Percentiles rank a stretch among this genome's conserved stretches.
Conservation (phyloP, 2,113 vertebrate genomes). For the Pleuronectes platessa region DNA sequence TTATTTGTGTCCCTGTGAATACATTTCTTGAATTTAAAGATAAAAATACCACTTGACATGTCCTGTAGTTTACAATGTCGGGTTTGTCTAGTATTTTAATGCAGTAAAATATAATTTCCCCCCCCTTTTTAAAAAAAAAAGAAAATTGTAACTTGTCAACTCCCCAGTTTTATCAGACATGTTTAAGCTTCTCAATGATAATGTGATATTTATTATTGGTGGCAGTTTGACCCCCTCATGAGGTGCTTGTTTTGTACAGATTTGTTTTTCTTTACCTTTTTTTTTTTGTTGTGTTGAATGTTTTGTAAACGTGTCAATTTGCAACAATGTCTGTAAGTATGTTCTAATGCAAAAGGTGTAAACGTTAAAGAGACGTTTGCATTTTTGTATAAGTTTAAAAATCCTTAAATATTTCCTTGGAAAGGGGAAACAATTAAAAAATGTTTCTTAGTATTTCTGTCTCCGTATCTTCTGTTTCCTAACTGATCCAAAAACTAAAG, state of each 20-base stretch:
- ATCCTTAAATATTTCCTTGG: conserved; percentile 70
- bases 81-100: conserved; percentile 73
- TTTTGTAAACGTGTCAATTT: conserved; percentile 68
- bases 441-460: conserved; percentile 78
- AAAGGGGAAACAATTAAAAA: conserved; percentile 78
- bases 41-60: conserved; percentile 36
- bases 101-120: conserved; percentile 29
- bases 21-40: conserved; percentile 15
- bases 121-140: conserved; percentile 27
- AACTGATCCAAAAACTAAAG: too few species aligned
- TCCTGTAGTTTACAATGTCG: conserved; percentile 64
- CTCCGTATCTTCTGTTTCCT: background rate
- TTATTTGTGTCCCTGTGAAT: conserved; percentile 48
- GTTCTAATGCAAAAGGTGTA: conserved; percentile 69
- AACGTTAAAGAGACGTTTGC: conserved; percentile 61
- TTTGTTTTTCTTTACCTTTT: conserved; percentile 43
- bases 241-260: conserved; percentile 70
- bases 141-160: conserved; percentile 14
- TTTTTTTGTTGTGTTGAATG: conserved; percentile 63
- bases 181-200: conserved; percentile 57
- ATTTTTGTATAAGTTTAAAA: conserved; percentile 78
- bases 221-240: conserved; percentile 53
- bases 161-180: conserved; percentile 62
- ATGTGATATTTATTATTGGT: conserved; percentile 67
- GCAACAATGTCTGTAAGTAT: conserved; percentile 56